Conservation (phyloP, 2,888 invertebrate species). For the Polydrusus cervinus region DNA sequence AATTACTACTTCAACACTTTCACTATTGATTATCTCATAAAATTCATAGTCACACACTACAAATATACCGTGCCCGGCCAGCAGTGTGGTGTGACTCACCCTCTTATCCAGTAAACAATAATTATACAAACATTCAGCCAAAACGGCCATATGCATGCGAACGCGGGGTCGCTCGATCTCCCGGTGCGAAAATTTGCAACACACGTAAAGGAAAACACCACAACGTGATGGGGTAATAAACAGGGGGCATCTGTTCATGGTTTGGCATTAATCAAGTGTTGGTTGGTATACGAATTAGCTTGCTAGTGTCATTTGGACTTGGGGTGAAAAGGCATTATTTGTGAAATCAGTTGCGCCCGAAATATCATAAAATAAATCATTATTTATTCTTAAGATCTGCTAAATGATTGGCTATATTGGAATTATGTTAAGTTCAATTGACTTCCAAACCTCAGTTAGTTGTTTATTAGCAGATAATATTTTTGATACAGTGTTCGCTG, state of each 20-base stretch:
- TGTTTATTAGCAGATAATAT: too few relatives aligned
- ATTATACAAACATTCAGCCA: slow-evolving; percentile 50
- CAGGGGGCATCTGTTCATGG: slow-evolving; percentile 47
- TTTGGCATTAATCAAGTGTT: slow-evolving; percentile 48
- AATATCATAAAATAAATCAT: too few relatives aligned
- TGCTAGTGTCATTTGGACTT: not conserved
- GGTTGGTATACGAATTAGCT: slow-evolving; percentile 39
- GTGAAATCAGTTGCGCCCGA: not conserved
- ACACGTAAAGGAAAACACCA: slow-evolving; percentile 47
- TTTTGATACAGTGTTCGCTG: too few relatives aligned
- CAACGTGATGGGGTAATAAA: slow-evolving; percentile 42
- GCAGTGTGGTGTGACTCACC: slow-evolving; percentile 51
- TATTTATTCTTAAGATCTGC: too few relatives aligned
- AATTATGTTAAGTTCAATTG: too few relatives aligned
- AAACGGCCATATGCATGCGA: slow-evolving; percentile 52
- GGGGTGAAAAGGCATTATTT: slow-evolving; percentile 3
- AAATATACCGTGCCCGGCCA: slow-evolving; percentile 13
- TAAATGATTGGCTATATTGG: too few relatives aligned
- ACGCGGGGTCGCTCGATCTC: slow-evolving; percentile 32
- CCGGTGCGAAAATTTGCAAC: slow-evolving; percentile 51
- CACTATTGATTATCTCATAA: slow-evolving; percentile 12
- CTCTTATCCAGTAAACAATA: slow-evolving; percentile 49
- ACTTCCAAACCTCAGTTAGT: too few relatives aligned
- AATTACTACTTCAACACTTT: not conserved
- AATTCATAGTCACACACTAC: slow-evolving; percentile 23